Evolutionary conservation across 2,888 invertebrate species (phyloP).

Genomic region (Protonemura montana): DNA sequence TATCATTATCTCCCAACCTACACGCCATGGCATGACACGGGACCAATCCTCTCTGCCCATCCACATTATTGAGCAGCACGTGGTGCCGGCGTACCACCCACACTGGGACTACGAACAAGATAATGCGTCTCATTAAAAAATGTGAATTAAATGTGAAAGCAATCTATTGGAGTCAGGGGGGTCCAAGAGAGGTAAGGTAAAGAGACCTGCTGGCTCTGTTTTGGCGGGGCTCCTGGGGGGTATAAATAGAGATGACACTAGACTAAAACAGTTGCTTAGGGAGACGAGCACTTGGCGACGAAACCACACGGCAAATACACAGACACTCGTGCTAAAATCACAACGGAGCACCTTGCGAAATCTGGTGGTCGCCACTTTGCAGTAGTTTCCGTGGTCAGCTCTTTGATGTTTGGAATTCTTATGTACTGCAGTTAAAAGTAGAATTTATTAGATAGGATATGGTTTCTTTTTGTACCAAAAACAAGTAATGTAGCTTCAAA

Average conservation of each 20-base stretch:
- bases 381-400: too few relatives aligned
- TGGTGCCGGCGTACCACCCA: background rate
- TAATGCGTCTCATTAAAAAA: background rate
- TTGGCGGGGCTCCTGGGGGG: conserved; percentile 22
- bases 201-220: background rate
- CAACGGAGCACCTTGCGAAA: too few relatives aligned
- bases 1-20: background rate
- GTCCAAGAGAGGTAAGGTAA: background rate
- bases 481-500: too few relatives aligned
- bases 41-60: background rate
- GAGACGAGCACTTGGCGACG: conserved; percentile 18
- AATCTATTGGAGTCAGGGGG: background rate
- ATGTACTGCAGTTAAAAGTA: too few relatives aligned
- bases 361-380: too few relatives aligned
- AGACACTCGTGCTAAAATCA: too few relatives aligned
- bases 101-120: background rate
- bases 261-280: background rate
- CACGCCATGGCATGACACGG: background rate
- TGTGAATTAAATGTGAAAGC: background rate
- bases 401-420: too few relatives aligned
- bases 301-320: background rate
- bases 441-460: too few relatives aligned
- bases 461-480: too few relatives aligned
- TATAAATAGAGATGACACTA: conserved; percentile 19
- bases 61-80: background rate